Conservation (phyloP, 2,888 invertebrate genomes). For the Trissonchulus latispiculum region DNA sequence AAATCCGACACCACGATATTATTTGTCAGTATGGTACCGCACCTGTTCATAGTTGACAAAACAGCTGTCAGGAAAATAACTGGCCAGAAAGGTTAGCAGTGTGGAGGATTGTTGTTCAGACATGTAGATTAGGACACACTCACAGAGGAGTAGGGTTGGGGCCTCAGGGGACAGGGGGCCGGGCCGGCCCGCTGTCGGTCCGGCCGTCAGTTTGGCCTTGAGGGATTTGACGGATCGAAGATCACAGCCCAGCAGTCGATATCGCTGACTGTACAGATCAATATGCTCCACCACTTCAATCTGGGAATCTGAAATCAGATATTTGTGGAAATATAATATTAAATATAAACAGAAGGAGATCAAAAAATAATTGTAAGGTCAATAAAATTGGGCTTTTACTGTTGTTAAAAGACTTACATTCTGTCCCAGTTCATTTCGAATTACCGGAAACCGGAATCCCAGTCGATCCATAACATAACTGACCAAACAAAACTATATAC, state of each 20-base stretch:
- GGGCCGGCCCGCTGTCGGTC: too few species aligned
- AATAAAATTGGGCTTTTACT: too few species aligned
- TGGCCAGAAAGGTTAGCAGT: constrained; percentile 68
- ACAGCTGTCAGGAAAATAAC: constrained; percentile 64
- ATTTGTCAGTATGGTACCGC: too few species aligned
- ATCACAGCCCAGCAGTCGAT: constrained; percentile 79
- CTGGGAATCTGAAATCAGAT: not conserved
- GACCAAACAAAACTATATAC: too few species aligned
- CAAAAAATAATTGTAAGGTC: too few species aligned
- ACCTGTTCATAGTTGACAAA: constrained; percentile 94
- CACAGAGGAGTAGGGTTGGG: constrained; percentile 83
- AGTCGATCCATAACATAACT: too few species aligned
- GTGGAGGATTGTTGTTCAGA: constrained; percentile 56
- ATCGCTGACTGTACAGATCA: constrained; percentile 52
- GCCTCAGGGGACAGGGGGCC: not conserved
- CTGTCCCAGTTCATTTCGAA: too few species aligned
- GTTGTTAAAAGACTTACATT: too few species aligned
- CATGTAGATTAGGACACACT: constrained; percentile 95
- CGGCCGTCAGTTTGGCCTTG: constrained; percentile 59
- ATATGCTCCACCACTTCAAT: not conserved
- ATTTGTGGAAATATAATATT: constrained; percentile 65
- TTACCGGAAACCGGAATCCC: too few species aligned
- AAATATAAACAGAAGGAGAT: too few species aligned
- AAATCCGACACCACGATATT: too few species aligned
- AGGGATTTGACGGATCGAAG: constrained; percentile 63